Conservation (phyloP, 2,888 invertebrate genomes). For the Papilio elwesi region DNA sequence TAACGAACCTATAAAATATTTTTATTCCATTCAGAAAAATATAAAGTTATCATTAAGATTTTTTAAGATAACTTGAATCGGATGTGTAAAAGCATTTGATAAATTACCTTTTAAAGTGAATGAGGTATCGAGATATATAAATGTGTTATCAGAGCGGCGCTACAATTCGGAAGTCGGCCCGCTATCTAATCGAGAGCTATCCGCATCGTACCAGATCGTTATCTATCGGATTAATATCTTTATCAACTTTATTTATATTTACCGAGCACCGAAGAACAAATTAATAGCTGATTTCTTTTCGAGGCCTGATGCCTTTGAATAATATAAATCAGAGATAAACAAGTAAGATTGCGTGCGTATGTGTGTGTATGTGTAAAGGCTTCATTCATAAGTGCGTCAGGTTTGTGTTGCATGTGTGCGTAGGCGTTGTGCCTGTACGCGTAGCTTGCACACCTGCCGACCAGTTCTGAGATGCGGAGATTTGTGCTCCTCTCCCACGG, state of each 20-base stretch:
- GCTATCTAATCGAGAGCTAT: conserved; percentile 49
- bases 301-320: conserved; percentile 74
- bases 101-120: conserved; percentile 10
- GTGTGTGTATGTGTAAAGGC: conserved; percentile 52
- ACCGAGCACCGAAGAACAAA: conserved; percentile 72
- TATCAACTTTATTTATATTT: conserved; percentile 70
- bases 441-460: conserved; percentile 79
- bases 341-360: conserved; percentile 69
- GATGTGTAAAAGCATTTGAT: not conserved
- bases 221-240: conserved; percentile 76
- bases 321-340: conserved; percentile 83
- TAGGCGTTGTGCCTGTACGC: conserved; percentile 54
- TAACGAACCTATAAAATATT: not conserved
- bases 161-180: conserved; percentile 28
- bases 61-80: not conserved
- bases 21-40: too few relatives aligned
- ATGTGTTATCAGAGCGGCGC: conserved; percentile 9
- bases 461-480: conserved; percentile 84
- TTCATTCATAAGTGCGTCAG: conserved; percentile 81
- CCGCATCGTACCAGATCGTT: conserved; percentile 64
- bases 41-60: too few relatives aligned
- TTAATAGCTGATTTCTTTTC: conserved; percentile 77
- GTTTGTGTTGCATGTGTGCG: conserved; percentile 56
- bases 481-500: conserved; percentile 84
- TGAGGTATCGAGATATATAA: not conserved